phyloP scores from a whole-genome alignment of 2,888 invertebrate genomes.

The Zaprionus obscuricornis region DNA sequence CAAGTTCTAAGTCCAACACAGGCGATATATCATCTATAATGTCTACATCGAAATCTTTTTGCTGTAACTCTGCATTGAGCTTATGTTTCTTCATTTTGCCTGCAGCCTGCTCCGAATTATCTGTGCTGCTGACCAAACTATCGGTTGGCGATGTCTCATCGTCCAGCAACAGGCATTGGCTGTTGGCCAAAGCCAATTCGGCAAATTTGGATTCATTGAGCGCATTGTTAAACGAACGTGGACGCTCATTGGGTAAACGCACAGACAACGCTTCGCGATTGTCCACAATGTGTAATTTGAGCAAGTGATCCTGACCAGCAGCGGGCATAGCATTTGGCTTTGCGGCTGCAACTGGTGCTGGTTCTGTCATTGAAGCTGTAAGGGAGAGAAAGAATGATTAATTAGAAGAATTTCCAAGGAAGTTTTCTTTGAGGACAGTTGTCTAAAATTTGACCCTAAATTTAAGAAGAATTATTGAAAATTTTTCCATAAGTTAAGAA shows the following conservation, averaged over 20 bases:
- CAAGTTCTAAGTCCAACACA: constrained; percentile 81
- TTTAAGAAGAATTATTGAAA: too few relatives aligned
- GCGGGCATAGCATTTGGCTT: constrained; percentile 16
- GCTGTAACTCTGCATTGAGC: constrained; percentile 83
- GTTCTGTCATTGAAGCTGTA: constrained; percentile 66
- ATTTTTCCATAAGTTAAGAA: too few relatives aligned
- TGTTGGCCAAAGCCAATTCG: constrained; percentile 87
- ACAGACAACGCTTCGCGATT: constrained; percentile 37
- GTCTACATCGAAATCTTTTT: constrained; percentile 84
- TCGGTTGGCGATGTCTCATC: constrained; percentile 94
- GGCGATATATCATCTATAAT: constrained; percentile 84
- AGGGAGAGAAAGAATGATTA: too few relatives aligned
- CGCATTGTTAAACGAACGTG: constrained; percentile 75
- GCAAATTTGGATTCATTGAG: constrained; percentile 87
- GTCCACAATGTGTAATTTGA: constrained; percentile 64
- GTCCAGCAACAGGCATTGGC: constrained; percentile 88
- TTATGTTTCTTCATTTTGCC: constrained; percentile 81
- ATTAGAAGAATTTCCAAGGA: too few relatives aligned
- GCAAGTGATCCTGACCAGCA: constrained; percentile 49
- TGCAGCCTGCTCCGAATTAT: constrained; percentile 80
- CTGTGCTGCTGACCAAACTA: constrained; percentile 86
- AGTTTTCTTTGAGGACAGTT: too few relatives aligned
- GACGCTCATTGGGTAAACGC: constrained; percentile 62
- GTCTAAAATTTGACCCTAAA: too few relatives aligned
- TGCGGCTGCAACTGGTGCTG: too few relatives aligned